Base-by-base conservation (phyloP, 1,140 invertebrate species). In the Limonius californicus region DNA sequence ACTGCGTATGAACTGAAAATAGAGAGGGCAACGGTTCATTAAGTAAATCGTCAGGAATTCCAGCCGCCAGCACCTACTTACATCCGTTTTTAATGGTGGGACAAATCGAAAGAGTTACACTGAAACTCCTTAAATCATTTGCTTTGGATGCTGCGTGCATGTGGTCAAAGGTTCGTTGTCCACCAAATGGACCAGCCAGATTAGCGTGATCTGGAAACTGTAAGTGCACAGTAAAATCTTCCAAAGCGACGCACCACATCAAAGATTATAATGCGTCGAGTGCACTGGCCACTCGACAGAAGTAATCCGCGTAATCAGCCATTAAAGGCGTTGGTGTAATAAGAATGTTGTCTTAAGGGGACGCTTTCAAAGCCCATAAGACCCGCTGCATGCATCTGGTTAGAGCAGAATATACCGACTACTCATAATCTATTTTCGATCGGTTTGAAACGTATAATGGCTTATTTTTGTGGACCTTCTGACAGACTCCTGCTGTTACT, bases 1-100 rank as follows among this genome's bases (percentile, higher is more conserved):
- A 43, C 30, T 27, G 47, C 45, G 56, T 59, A 59, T 59, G 43
- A 63, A 63, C 65, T 66, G 61, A 66, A 66, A 66, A 66, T 66
- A 66, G 65, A 50, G 45, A 60, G 65, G 54, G 61, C 65, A 63
- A 66, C 62, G 65, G 61, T 60, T 66, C 65, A 66, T 66, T 66
- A 63, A 66, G 53, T 59, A 66, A 66, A 66, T 63, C 58, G 53
- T 66, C 59, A 61, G 55, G 12, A 57, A 58, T 58, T 59, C 59
- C 64, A 54, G 50, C 64, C 4, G 45, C n/a, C 45, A 50, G 7
- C 45, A 50, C 45, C 45, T 50, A 57, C 18, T 43, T 57, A 50
- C 63, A 65, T 65, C 58, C 60, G 63, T 18, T 65, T 61, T 47
- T 61, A 61, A 65, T 65, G 47, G 61, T 55, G 57, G 54, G 32